A percentile compares a stretch with the other conserved stretches of the same genome.
Conservation (phyloP, 2,797 vertebrate genomes). For the Falco rusticolus region DNA sequence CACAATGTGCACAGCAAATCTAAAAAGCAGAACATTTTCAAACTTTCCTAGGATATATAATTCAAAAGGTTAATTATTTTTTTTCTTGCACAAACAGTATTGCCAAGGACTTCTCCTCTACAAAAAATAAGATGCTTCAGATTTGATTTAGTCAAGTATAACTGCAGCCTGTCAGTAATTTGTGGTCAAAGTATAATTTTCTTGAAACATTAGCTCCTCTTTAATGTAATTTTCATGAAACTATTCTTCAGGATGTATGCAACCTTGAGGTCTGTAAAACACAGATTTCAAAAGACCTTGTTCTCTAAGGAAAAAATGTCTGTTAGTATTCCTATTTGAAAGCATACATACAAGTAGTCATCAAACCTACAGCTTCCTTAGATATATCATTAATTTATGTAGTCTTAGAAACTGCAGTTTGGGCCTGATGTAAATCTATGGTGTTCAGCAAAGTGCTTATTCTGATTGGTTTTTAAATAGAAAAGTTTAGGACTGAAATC, state of each 20-base stretch:
- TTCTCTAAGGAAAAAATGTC: neutral
- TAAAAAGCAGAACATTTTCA: neutral
- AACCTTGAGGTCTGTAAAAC: constrained; percentile 22
- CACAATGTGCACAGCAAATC: neutral
- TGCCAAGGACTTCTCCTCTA: neutral
- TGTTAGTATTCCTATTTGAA: constrained; percentile 21
- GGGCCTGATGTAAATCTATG: neutral
- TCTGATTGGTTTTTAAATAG: neutral
- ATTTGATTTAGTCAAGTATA: neutral
- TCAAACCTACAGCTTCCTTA: neutral
- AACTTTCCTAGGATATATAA: neutral
- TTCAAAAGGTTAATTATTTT: neutral
- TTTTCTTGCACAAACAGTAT: neutral
- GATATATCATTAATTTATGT: neutral
- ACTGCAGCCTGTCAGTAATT: neutral
- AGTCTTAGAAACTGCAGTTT: neutral
- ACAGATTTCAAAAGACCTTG: neutral
- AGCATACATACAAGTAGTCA: neutral
- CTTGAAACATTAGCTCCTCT: neutral
- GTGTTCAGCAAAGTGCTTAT: neutral
- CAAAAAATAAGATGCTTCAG: neutral
- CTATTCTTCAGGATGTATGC: neutral
- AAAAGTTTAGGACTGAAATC: neutral
- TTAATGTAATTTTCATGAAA: constrained; percentile 47
- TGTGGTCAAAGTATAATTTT: constrained; percentile 22